Evolutionary conservation across 2,113 vertebrate species (phyloP).

Genomic region (Platysternon megacephalum): DNA sequence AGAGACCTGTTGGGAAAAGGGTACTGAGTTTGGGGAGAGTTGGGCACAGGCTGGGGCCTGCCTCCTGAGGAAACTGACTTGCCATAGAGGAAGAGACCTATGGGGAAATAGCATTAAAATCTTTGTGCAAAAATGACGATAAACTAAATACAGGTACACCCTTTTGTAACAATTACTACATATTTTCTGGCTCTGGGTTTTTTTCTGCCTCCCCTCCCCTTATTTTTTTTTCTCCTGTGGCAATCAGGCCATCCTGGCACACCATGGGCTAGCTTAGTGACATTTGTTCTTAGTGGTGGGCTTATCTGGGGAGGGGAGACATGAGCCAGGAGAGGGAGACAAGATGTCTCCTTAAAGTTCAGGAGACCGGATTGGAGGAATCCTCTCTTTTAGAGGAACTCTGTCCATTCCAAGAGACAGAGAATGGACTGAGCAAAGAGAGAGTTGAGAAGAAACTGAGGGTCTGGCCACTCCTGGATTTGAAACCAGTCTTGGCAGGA

Average conservation of each 20-base stretch:
- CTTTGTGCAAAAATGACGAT: not conserved
- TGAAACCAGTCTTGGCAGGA: not conserved
- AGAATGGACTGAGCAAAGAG: not conserved
- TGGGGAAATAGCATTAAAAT: not conserved
- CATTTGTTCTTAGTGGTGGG: not conserved
- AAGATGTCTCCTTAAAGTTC: not conserved
- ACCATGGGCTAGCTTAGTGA: not conserved
- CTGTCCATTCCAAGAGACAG: not conserved
- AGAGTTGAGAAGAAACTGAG: not conserved
- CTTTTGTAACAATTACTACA: not conserved
- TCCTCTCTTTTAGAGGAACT: not conserved
- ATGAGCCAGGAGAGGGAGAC: not conserved
- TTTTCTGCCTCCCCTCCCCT: not conserved
- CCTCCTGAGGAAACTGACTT: not conserved
- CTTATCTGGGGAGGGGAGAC: not conserved
- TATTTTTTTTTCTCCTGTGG: not conserved
- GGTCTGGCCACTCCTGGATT: not conserved
- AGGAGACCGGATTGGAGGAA: not conserved
- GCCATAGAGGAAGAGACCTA: not conserved
- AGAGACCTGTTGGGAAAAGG: not conserved
- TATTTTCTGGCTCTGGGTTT: not conserved
- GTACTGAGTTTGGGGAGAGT: not conserved
- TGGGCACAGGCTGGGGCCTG: not conserved
- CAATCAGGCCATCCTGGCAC: not conserved
- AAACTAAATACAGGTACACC: not conserved